A percentile compares a stretch with the other conserved stretches of the same genome.
Conservation (phyloP, 2,888 invertebrate genomes). For the Leistus spinibarbis region DNA sequence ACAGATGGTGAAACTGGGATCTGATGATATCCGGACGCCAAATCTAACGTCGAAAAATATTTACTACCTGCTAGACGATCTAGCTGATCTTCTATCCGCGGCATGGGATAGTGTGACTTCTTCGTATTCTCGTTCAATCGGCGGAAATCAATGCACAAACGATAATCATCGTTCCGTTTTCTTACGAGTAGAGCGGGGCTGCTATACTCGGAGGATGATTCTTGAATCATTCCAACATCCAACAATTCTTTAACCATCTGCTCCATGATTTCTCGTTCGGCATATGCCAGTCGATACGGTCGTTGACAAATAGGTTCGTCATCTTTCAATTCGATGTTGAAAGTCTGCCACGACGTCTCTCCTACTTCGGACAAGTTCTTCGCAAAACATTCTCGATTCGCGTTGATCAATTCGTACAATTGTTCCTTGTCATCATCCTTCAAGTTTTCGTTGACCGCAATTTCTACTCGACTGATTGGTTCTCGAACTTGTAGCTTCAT, state of each 20-base stretch:
- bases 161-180: slow-evolving; percentile 39
- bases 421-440: not conserved
- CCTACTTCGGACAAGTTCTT: not conserved
- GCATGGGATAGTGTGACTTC: slow-evolving; percentile 37
- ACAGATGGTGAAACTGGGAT: slow-evolving; percentile 43
- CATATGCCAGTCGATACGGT: not conserved
- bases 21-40: slow-evolving; percentile 45
- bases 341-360: not conserved
- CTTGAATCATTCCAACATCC: not conserved
- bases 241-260: not conserved
- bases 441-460: not conserved
- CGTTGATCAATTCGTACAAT: not conserved
- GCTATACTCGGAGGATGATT: not conserved
- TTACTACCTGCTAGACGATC: slow-evolving; percentile 41
- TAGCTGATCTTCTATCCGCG: slow-evolving; percentile 38
- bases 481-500: not conserved
- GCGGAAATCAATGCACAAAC: slow-evolving; percentile 43
- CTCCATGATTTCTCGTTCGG: not conserved
- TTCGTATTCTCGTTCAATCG: not conserved
- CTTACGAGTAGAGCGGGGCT: slow-evolving; percentile 25
- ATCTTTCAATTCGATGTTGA: not conserved
- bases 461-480: not conserved
- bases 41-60: slow-evolving; percentile 45
- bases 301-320: not conserved
- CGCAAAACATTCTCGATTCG: slow-evolving; percentile 16